A percentile compares a stretch with the other conserved stretches of the same genome.
These are phyloP conservation scores for Hydra vulgaris DNA, from an alignment of 30 jellyfish, hydroid and myxozoan genomes.

Conservation along the genomic window DNA sequence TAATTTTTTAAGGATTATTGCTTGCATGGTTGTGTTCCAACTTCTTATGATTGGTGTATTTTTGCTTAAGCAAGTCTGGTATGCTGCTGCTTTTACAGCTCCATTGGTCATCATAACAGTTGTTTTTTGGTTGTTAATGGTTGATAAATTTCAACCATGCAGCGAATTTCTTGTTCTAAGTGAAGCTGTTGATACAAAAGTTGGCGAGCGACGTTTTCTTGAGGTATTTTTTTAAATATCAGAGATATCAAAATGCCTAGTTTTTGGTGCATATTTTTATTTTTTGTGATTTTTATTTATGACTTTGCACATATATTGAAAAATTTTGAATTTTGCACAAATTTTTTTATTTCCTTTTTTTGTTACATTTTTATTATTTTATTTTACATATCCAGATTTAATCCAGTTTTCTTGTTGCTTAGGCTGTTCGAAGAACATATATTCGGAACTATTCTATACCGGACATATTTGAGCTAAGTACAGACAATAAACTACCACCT, in stretches of 20 bases:
- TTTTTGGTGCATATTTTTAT: neutral
- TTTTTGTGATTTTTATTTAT: neutral
- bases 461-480: constrained; percentile 23
- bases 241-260: too few species aligned
- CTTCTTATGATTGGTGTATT: constrained; percentile 87
- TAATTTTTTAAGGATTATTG: constrained; percentile 39
- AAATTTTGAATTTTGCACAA: neutral
- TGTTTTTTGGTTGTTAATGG: constrained; percentile 37
- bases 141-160: constrained; percentile 26
- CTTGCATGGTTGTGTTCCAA: constrained; percentile 62
- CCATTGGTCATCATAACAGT: constrained; percentile 59
- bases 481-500: neutral
- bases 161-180: constrained; percentile 30
- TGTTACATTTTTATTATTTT: neutral
- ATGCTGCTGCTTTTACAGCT: constrained; percentile 18
- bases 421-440: constrained; percentile 20
- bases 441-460: constrained; percentile 21
- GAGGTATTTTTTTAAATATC: constrained; percentile 61
- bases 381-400: too few species aligned
- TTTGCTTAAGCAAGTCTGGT: constrained; percentile 39
- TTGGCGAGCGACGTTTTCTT: constrained; percentile 38
- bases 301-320: neutral
- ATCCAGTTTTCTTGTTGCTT: too few species aligned
- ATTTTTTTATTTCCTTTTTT: neutral
- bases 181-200: constrained; percentile 36